A percentile compares a stretch with the other conserved stretches of the same genome.
phyloP scores from a whole-genome alignment of 1,140 invertebrate genomes.

The Agrilus planipennis region DNA sequence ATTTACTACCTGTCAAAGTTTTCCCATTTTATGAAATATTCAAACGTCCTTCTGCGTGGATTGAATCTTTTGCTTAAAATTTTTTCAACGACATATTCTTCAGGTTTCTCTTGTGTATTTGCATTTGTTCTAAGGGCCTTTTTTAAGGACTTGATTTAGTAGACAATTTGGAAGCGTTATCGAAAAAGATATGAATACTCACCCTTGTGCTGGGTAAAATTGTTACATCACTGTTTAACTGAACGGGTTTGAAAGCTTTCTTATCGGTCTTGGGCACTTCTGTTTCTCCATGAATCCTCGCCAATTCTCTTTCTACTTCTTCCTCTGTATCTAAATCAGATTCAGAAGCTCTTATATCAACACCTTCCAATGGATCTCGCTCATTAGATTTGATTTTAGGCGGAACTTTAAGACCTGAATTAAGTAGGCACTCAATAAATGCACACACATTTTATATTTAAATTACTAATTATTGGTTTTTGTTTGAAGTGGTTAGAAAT shows the following conservation, averaged over 20 bases:
- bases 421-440: too few species aligned
- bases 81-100: conserved; percentile 60
- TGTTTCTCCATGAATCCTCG: conserved; percentile 3
- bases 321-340: conserved; percentile 12
- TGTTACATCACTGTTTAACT: conserved; percentile 16
- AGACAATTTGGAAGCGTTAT: too few species aligned
- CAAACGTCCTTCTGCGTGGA: conserved; percentile 59
- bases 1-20: conserved; percentile 57
- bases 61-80: conserved; percentile 71
- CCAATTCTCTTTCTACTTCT: conserved; percentile 5
- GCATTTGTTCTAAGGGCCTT: conserved; percentile 36
- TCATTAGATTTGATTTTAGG: background rate
- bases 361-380: conserved; percentile 9
- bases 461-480: too few species aligned
- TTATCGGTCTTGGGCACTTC: conserved; percentile 15
- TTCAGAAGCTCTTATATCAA: conserved; percentile 4
- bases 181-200: background rate
- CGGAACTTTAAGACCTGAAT: too few species aligned
- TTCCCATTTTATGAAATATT: conserved; percentile 76
- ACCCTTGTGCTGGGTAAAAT: conserved; percentile 14
- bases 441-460: too few species aligned
- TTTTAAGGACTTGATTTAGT: conserved; percentile 19
- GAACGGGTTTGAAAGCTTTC: conserved; percentile 11
- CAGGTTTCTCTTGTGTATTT: conserved; percentile 35
- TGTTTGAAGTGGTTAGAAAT: too few species aligned